These are phyloP conservation scores for Augochlora pura DNA, from an alignment of 1,140 invertebrate genomes.

Conservation along the genomic window DNA sequence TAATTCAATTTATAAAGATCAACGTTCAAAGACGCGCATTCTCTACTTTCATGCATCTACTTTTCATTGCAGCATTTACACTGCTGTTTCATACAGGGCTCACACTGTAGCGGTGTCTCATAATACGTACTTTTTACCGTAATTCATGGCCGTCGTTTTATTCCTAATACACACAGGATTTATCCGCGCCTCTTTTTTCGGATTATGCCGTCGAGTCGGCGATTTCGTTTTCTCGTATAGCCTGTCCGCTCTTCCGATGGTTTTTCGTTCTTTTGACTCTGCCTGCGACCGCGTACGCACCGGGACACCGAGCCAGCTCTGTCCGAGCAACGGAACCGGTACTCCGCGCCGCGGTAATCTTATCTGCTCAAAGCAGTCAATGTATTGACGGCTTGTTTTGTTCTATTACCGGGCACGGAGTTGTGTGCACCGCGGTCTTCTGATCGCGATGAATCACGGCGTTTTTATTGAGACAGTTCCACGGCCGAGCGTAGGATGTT, in stretches of 20 bases:
- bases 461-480: slow-evolving; percentile 22
- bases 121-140: too few relatives aligned
- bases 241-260: neutral
- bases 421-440: slow-evolving; percentile 17
- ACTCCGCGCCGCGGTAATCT: slow-evolving; percentile 28
- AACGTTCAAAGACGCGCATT: too few relatives aligned
- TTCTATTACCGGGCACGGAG: slow-evolving; percentile 22
- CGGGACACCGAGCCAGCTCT: slow-evolving; percentile 35
- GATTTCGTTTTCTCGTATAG: too few relatives aligned
- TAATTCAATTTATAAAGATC: too few relatives aligned
- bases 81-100: too few relatives aligned
- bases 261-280: slow-evolving; percentile 19
- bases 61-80: too few relatives aligned
- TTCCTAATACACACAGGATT: too few relatives aligned
- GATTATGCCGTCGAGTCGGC: too few relatives aligned
- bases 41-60: too few relatives aligned
- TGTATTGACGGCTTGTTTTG: slow-evolving; percentile 38
- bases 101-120: too few relatives aligned
- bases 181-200: too few relatives aligned
- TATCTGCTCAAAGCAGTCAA: slow-evolving; percentile 37
- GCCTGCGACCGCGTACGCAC: slow-evolving; percentile 12
- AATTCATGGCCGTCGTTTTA: too few relatives aligned
- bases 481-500: slow-evolving; percentile 17
- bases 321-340: slow-evolving; percentile 46
- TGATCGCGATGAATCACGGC: slow-evolving; percentile 39